Evolutionary conservation across 2,113 vertebrate genomes (phyloP), one percentile per base, ranked within the genome.

Genomic region (Atrichornis clamosus): DNA sequence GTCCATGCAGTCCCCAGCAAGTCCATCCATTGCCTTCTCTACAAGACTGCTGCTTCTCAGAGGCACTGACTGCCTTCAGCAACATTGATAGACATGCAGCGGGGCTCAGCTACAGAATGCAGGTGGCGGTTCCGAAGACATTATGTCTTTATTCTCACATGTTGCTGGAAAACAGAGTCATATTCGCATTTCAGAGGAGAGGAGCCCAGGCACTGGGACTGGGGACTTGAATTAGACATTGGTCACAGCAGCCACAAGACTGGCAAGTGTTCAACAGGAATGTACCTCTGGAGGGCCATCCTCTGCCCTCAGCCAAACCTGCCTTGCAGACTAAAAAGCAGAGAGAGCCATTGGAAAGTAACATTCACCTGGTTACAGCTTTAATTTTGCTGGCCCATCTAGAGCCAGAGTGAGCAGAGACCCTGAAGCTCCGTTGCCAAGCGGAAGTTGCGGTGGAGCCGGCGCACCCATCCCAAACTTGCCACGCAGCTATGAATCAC

Each of bases 81-180:
- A 75, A 56, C 74, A 24, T 33, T 47, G 39, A 22, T 1, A 63
- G 47, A 39, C 6, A 1, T 7, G 2, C 0, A 0, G 18, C 32
- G 39, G 23, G 35, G 44, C 23, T n/a, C 22, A 56, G 64, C 26
- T 84, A 67, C 72, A 67, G n/a, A 59, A 59, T 0, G 1, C 4
- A 0, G 8, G 20, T 15, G 26, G 7, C 12, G 8, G 17, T 24
- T 76, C 58, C 68, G 46, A 53, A 87, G 50, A 39, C 46, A 47
- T 62, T 46, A 33, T 41, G 37, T 39, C 46, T 86, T 83, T 70
- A 80, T 81, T 74, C 70, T n/a, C 64, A 22, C 13, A 9, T 13
- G 20, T 32, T 81, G 20, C 32, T 62, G 50, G 26, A 72, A 44
- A 89, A 58, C 4, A 56, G 30, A 41, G 17, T 11, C 20, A 3